Conservation (phyloP, 2,113 vertebrate species). For the Mustelus asterias region DNA sequence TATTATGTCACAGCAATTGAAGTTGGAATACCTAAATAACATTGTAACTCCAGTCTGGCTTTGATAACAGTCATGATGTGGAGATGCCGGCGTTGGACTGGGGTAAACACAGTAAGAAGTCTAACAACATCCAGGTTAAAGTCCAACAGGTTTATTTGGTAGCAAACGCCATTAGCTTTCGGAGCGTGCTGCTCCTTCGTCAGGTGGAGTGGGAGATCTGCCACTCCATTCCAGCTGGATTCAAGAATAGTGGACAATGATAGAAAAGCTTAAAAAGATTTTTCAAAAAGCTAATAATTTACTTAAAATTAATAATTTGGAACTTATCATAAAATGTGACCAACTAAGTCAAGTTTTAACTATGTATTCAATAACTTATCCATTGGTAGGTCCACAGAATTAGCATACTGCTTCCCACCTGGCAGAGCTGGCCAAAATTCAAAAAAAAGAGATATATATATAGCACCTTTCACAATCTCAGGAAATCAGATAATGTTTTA, state of each 20-base stretch:
- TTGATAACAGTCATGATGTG: background rate
- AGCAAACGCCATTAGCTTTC: too few species aligned
- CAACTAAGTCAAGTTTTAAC: background rate
- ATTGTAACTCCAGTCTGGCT: background rate
- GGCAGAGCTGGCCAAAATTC: background rate
- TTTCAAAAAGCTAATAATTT: background rate
- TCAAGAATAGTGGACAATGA: background rate
- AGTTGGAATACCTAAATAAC: background rate
- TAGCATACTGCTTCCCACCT: background rate
- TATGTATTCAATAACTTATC: background rate
- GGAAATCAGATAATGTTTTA: background rate
- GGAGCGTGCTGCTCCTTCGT: too few species aligned
- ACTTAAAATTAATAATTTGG: background rate
- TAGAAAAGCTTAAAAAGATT: background rate
- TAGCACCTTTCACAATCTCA: background rate
- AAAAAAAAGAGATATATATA: background rate
- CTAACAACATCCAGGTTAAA: too few species aligned
- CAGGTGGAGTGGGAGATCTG: too few species aligned
- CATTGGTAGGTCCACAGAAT: background rate
- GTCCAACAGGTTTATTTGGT: too few species aligned
- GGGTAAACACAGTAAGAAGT: too few species aligned
- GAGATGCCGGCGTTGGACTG: too few species aligned
- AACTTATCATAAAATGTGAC: background rate
- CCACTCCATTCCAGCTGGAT: constrained; percentile 4
- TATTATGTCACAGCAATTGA: background rate